Evolutionary conservation across 2,888 invertebrate species (phyloP).

Genomic region (Rhingia rostrata): DNA sequence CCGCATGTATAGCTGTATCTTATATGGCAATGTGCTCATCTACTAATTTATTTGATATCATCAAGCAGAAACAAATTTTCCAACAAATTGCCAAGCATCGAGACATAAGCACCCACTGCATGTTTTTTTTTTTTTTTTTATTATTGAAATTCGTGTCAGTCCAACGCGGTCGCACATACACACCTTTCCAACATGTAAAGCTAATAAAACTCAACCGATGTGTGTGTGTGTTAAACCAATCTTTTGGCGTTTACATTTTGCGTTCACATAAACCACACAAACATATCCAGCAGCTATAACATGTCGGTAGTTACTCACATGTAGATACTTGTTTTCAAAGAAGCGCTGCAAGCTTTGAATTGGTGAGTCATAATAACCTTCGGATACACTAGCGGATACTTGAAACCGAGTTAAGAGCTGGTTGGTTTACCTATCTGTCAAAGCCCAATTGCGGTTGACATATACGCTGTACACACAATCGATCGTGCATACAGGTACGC

Average conservation of each 20-base stretch:
- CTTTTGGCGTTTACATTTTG: neutral
- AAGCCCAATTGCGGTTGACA: slow-evolving; percentile 51
- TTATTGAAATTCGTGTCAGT: too few relatives aligned
- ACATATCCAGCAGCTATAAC: slow-evolving; percentile 2
- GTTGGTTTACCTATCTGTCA: slow-evolving; percentile 52
- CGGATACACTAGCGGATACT: slow-evolving; percentile 31
- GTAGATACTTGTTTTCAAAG: slow-evolving; percentile 31
- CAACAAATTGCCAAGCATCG: slow-evolving; percentile 46
- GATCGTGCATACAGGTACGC: neutral
- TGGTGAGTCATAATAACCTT: slow-evolving; percentile 68
- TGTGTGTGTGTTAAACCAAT: slow-evolving; percentile 57
- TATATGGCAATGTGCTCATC: slow-evolving; percentile 9
- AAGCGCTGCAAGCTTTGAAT: slow-evolving; percentile 37
- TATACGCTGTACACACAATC: slow-evolving; percentile 16
- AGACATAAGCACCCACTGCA: slow-evolving; percentile 49
- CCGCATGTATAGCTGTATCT: slow-evolving; percentile 9
- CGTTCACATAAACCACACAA: slow-evolving; percentile 2
- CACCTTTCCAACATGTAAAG: slow-evolving; percentile 11
- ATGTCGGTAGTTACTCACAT: slow-evolving; percentile 33
- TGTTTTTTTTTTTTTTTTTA: too few relatives aligned
- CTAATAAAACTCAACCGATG: neutral
- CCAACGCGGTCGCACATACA: slow-evolving; percentile 47
- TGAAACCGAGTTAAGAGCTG: slow-evolving; percentile 44
- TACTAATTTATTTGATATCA: slow-evolving; percentile 46
- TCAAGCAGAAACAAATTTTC: slow-evolving; percentile 56